A percentile compares a stretch with the other conserved stretches of the same genome.
phyloP scores from a whole-genome alignment of 1,140 invertebrate species.

The Proales similis region DNA sequence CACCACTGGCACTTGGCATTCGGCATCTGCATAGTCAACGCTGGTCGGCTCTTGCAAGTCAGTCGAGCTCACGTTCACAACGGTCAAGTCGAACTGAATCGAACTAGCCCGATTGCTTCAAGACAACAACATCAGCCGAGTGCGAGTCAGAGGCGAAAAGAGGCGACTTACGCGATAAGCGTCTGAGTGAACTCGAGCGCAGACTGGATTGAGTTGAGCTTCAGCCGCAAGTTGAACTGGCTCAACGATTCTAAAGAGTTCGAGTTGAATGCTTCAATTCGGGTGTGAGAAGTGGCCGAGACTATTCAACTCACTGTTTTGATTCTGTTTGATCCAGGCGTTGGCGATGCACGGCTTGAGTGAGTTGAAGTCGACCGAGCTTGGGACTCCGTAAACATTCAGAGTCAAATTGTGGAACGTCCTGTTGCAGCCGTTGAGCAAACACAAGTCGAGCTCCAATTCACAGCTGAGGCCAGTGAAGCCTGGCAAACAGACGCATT shows the following conservation, averaged over 20 bases:
- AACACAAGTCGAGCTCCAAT: neutral
- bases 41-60: too few species aligned
- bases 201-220: neutral
- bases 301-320: neutral
- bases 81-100: too few species aligned
- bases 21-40: too few species aligned
- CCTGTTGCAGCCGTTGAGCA: neutral
- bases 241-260: neutral
- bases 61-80: too few species aligned
- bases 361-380: slow-evolving; percentile 10
- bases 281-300: neutral
- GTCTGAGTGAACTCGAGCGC: slow-evolving; percentile 11
- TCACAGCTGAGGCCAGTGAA: slow-evolving; percentile 38
- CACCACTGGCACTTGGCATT: too few species aligned
- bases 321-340: slow-evolving; percentile 9
- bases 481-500: slow-evolving; percentile 40
- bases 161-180: too few species aligned
- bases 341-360: slow-evolving; percentile 1
- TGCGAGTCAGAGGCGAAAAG: too few species aligned
- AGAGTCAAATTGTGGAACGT: slow-evolving; percentile 29
- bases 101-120: too few species aligned
- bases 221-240: neutral
- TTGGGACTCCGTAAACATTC: neutral
- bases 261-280: neutral
- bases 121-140: too few species aligned